Evolutionary conservation across 2,113 vertebrate species (phyloP).

Genomic region (Saguinus imperator): DNA sequence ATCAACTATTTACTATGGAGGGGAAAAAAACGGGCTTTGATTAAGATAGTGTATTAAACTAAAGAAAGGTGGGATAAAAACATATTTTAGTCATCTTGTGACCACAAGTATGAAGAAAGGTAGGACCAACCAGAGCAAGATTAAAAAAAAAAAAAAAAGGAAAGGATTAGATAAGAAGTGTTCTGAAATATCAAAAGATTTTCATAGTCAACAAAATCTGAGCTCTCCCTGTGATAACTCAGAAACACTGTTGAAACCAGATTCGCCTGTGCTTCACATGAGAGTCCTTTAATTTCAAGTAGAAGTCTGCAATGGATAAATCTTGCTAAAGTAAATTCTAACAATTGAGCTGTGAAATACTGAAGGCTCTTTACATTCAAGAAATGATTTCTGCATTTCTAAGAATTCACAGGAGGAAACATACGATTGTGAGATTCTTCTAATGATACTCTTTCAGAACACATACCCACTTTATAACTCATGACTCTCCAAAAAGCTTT

Average conservation of each 20-base stretch:
- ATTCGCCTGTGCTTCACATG: conserved; percentile 23
- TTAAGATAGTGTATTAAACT: neutral
- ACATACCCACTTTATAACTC: neutral
- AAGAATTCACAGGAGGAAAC: conserved; percentile 32
- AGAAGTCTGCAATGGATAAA: neutral
- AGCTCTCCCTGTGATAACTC: neutral
- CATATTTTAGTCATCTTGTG: neutral
- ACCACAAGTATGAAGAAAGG: neutral
- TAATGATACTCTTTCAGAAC: neutral
- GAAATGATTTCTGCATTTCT: conserved; percentile 42
- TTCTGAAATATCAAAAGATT: conserved; percentile 49
- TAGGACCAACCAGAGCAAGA: neutral
- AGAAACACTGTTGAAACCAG: conserved; percentile 50
- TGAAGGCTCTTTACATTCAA: conserved; percentile 22
- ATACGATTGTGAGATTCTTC: neutral
- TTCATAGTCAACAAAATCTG: neutral
- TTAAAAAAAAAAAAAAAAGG: neutral
- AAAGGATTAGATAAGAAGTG: conserved; percentile 9
- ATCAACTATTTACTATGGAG: neutral
- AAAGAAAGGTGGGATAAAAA: conserved; percentile 7
- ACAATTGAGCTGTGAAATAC: neutral
- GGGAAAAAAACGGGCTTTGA: neutral
- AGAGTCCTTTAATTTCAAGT: conserved; percentile 43
- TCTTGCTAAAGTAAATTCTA: conserved; percentile 47
- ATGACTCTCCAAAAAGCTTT: conserved; percentile 9